Evolutionary conservation across 2,888 invertebrate species (phyloP).

Genomic region (Rugalucina vietnamica): DNA sequence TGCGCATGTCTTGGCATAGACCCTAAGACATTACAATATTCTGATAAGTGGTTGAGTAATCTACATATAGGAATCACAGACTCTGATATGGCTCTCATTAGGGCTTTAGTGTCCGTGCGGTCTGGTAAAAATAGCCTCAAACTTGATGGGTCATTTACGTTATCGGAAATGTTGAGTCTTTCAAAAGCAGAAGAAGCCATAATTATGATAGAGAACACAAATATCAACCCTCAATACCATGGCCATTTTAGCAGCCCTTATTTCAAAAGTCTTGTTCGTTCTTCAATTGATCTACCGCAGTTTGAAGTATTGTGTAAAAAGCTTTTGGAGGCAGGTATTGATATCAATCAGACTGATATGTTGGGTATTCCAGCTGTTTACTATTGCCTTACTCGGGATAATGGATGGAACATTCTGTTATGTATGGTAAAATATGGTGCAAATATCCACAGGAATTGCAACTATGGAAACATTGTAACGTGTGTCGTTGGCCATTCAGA

Average conservation of each 20-base stretch:
- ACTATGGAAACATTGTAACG: background rate
- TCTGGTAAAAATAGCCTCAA: background rate
- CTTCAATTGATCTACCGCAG: background rate
- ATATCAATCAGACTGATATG: background rate
- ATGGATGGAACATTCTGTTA: background rate
- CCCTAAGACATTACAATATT: too few relatives aligned
- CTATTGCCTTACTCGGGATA: too few relatives aligned
- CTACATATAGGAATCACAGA: too few relatives aligned
- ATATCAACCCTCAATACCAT: background rate
- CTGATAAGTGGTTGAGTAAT: too few relatives aligned
- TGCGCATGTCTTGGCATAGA: background rate
- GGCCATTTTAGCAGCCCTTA: background rate
- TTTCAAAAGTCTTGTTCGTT: background rate
- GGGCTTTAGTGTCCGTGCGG: too few relatives aligned
- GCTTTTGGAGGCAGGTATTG: background rate
- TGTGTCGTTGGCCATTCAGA: background rate
- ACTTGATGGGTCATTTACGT: background rate
- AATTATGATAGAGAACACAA: background rate
- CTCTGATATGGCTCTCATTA: too few relatives aligned
- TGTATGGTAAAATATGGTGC: background rate
- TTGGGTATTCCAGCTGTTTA: background rate
- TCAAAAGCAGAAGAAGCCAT: background rate
- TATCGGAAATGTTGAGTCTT: background rate
- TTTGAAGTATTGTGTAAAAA: background rate
- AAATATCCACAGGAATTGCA: background rate